Evolutionary conservation across 2,888 invertebrate species (phyloP).

Genomic region (Drosophila borborema): DNA sequence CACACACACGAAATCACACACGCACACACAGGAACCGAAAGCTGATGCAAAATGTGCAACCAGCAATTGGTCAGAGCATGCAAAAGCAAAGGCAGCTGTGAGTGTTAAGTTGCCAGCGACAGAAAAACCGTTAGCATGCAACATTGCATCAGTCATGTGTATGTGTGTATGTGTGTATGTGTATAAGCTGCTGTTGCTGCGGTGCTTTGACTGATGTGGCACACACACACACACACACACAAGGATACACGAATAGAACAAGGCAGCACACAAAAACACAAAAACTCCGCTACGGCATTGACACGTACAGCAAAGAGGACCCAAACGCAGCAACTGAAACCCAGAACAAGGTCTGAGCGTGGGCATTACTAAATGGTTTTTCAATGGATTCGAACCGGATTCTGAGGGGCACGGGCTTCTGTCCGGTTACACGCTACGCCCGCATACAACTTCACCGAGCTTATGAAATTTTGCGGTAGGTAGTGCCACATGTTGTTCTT

Average conservation of each 20-base stretch:
- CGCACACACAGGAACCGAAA: conserved; percentile 35
- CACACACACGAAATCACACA: not conserved
- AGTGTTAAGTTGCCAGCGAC: conserved; percentile 71
- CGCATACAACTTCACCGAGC: conserved; percentile 54
- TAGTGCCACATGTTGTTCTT: conserved; percentile 35
- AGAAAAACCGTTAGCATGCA: conserved; percentile 51
- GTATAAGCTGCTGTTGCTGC: conserved; percentile 60
- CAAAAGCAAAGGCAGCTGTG: conserved; percentile 26
- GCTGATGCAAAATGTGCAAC: conserved; percentile 45
- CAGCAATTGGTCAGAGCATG: conserved; percentile 17
- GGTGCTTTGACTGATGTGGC: conserved; percentile 77
- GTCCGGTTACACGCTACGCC: conserved; percentile 27
- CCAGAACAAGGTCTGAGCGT: conserved; percentile 22
- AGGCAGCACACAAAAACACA: conserved; percentile 51
- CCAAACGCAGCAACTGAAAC: conserved; percentile 32
- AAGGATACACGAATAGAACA: conserved; percentile 28
- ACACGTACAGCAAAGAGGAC: conserved; percentile 66
- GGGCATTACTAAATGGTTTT: conserved; percentile 71
- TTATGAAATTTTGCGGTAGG: conserved; percentile 63
- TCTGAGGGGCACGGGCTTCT: conserved; percentile 25
- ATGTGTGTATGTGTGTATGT: conserved; percentile 10
- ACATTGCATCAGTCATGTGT: conserved; percentile 38
- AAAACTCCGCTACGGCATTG: conserved; percentile 61
- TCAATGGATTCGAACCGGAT: conserved; percentile 62
- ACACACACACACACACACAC: conserved; percentile 18